Percentiles rank a stretch among this genome's conserved stretches.
phyloP scores from a whole-genome alignment of 2,888 invertebrate genomes.

The Diaprepes abbreviatus region DNA sequence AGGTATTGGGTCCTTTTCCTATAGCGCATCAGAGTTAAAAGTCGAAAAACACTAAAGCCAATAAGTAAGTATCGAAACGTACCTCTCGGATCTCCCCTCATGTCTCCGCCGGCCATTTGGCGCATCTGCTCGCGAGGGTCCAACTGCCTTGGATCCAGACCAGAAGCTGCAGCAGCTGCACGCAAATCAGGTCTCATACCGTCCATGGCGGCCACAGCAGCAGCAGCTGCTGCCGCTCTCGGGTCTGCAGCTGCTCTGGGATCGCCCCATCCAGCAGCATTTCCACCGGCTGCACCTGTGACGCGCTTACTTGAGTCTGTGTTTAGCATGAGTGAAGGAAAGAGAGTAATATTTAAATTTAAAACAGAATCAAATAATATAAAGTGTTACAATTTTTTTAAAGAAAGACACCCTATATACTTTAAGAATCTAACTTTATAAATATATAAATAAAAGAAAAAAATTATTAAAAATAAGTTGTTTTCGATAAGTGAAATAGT shows the following conservation, averaged over 20 bases:
- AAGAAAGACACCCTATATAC: no score
- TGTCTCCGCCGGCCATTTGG: constrained; percentile 71
- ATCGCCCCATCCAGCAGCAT: constrained; percentile 68
- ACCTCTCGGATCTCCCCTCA: constrained; percentile 81
- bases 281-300: constrained; percentile 65
- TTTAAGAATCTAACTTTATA: no score
- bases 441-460: no score
- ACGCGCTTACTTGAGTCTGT: constrained; percentile 38
- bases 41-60: no score
- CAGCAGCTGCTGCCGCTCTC: constrained; percentile 66
- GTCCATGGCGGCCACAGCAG: constrained; percentile 70
- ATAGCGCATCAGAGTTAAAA: no score
- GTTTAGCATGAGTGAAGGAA: constrained; percentile 10
- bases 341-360: constrained; percentile 1
- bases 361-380: background rate
- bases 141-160: constrained; percentile 69
- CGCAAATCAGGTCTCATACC: constrained; percentile 76
- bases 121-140: constrained; percentile 71
- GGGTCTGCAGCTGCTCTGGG: constrained; percentile 62
- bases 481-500: no score
- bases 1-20: no score
- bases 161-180: constrained; percentile 70
- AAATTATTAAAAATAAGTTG: no score
- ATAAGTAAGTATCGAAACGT: constrained; percentile 16
- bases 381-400: no score